phyloP scores from a whole-genome alignment of 2,113 vertebrate species.

The Ardeotis arabs region DNA sequence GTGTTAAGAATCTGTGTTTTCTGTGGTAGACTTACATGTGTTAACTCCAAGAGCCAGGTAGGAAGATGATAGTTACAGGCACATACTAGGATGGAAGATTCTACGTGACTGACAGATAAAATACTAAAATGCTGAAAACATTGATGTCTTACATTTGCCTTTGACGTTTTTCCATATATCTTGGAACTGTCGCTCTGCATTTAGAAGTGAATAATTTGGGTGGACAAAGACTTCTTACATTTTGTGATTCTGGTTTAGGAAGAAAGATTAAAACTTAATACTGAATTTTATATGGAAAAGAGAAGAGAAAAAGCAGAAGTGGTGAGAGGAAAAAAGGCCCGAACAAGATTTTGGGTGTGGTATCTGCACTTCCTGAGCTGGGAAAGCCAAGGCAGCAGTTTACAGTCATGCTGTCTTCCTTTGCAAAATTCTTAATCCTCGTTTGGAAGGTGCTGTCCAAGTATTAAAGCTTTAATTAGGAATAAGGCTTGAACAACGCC shows the following conservation, averaged over 20 bases:
- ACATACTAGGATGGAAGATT: background rate
- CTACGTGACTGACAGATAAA: background rate
- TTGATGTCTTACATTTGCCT: background rate
- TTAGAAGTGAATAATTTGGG: background rate
- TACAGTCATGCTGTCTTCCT: background rate
- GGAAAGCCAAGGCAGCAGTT: slow-evolving; percentile 14
- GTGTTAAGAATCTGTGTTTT: background rate
- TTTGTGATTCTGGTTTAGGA: background rate
- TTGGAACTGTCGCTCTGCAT: background rate
- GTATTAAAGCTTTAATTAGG: background rate
- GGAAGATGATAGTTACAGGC: background rate
- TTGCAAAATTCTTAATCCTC: background rate
- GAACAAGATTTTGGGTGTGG: slow-evolving; percentile 38
- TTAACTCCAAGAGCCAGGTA: background rate
- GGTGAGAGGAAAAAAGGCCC: background rate
- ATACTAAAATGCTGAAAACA: background rate
- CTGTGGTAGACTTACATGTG: background rate
- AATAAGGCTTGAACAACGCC: background rate
- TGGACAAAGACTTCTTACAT: background rate
- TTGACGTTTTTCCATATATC: background rate
- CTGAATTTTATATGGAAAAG: background rate
- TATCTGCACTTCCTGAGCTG: background rate
- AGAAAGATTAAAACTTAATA: background rate
- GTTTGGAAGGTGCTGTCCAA: background rate
- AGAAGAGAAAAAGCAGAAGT: slow-evolving; percentile 52